Conservation (phyloP, 2,113 vertebrate species). For the Corythaeola cristata region DNA sequence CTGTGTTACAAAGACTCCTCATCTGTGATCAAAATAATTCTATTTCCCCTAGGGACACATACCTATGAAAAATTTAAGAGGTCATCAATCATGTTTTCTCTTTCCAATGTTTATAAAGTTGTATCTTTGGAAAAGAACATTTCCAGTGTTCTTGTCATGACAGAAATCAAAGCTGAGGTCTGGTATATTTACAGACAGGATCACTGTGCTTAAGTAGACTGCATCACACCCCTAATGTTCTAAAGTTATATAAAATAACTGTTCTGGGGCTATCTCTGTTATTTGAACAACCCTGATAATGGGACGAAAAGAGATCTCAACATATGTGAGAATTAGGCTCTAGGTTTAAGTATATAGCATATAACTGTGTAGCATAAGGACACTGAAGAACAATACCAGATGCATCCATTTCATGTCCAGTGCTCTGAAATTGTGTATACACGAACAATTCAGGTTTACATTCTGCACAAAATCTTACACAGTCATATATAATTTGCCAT, state of each 20-base stretch:
- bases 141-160: background rate
- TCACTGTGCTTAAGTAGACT: background rate
- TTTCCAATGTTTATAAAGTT: background rate
- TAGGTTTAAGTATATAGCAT: background rate
- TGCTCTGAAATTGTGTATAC: background rate
- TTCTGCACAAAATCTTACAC: background rate
- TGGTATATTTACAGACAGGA: background rate
- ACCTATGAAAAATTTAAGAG: slow-evolving; percentile 42
- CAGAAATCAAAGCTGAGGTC: background rate
- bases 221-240: background rate
- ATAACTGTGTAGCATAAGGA: background rate
- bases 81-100: background rate
- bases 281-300: background rate
- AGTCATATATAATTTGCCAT: background rate
- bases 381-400: background rate
- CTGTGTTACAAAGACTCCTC: background rate
- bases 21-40: background rate
- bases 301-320: background rate
- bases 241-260: background rate
- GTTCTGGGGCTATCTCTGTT: background rate
- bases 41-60: background rate
- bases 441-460: background rate
- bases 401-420: background rate
- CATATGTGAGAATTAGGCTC: background rate
- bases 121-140: background rate